Evolutionary conservation across 2,113 vertebrate genomes (phyloP).

Genomic region (Indri indri): DNA sequence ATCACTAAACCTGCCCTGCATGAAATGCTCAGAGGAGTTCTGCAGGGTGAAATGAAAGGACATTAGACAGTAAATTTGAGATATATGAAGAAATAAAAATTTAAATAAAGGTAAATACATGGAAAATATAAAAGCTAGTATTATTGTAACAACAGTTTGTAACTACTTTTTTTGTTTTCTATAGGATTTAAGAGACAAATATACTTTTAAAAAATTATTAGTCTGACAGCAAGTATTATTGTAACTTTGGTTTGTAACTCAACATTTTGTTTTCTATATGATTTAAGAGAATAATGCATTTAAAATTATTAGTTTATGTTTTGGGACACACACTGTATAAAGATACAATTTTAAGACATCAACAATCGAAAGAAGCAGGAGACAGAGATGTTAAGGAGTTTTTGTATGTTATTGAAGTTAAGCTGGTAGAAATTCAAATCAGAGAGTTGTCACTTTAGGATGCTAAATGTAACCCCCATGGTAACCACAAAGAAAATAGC

Average conservation of each 20-base stretch:
- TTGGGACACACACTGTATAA: neutral
- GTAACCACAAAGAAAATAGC: neutral
- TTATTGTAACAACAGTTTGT: neutral
- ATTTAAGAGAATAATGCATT: neutral
- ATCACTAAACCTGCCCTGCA: neutral
- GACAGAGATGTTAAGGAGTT: neutral
- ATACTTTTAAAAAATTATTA: neutral
- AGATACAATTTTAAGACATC: neutral
- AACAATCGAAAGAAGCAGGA: neutral
- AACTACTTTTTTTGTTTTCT: neutral
- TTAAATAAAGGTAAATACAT: neutral
- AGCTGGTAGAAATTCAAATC: neutral
- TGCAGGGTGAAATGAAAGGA: neutral
- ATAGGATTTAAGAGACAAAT: neutral
- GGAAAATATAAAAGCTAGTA: neutral
- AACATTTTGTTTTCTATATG: neutral
- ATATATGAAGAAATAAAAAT: neutral
- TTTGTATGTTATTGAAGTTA: neutral
- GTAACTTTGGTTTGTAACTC: neutral
- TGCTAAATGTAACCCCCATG: neutral
- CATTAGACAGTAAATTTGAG: neutral
- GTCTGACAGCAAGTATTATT: no score
- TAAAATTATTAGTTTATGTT: neutral
- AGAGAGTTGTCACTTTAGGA: neutral
- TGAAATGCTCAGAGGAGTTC: no score